Evolutionary conservation across 2,888 invertebrate species (phyloP), one percentile per base, ranked within the genome.

Genomic region (Syrista parreyssii): DNA sequence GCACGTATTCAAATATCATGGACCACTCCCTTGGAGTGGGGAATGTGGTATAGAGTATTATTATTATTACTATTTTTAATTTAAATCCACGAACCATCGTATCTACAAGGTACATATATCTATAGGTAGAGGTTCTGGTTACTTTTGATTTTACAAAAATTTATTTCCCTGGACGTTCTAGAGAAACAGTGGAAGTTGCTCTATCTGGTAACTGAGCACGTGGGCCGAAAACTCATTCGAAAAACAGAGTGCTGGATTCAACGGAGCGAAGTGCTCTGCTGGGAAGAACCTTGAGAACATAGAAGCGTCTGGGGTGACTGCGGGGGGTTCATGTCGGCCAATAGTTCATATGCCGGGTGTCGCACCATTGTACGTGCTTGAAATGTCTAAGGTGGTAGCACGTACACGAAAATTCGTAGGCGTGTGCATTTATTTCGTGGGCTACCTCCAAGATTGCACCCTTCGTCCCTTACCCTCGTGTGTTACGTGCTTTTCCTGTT

Each of bases 1-100:
- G 86, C 87, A 87, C 85, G 88, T 89, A 89, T 89, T 89, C 89
- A 89, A 89, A 89, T 89, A 85, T 55, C 55, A 15, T 55, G 80
- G 82, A 80, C 80, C 81, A 81, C 79, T 84, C 80, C 82, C 84
- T 84, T 83, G 81, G 6, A 55, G 55, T 23, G 55, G 55, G 55
- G 55, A 55, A 9, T 6, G 6, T 23, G 15, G 23, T 23, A n/a
- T n/a, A 2, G 55, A 55, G 23, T 55, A 23, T 55, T 55, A 23
- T 55, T 55, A 9, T 55, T 55, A 23, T 40, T 0, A 40, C 9
- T 40, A 23, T 55, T 23, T 23, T 55, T 55, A 23, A 55, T 55
- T 55, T 23, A 55, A 23, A 55, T 55, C 15, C 23, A 23, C 23
- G 55, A 23, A 23, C 55, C 55, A 9, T 23, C 55, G 0, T 23